Conservation (phyloP, 2,888 invertebrate species). For the Lymantria dispar region DNA sequence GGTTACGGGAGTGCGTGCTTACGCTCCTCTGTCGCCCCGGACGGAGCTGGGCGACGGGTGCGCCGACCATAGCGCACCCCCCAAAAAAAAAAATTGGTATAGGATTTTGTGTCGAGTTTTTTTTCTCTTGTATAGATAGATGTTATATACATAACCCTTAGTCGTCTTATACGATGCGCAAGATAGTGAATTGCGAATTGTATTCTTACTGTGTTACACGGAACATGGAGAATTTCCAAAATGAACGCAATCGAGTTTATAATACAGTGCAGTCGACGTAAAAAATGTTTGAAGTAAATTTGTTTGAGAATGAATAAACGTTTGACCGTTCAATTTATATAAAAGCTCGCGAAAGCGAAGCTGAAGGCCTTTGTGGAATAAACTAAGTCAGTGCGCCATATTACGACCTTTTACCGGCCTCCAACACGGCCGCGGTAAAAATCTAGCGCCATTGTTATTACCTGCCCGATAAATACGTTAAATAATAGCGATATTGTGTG, state of each 20-base stretch:
- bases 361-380: conserved; percentile 46
- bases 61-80: no score
- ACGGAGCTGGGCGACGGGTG: no score
- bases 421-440: conserved; percentile 38
- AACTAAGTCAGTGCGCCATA: conserved; percentile 53
- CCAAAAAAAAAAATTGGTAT: no score
- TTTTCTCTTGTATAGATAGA: no score
- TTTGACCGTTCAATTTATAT: conserved; percentile 35
- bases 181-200: no score
- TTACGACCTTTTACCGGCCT: conserved; percentile 51
- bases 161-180: no score
- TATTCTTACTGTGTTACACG: no score
- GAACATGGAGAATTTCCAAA: no score
- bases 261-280: not conserved
- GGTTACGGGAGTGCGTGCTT: no score
- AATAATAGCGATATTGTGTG: conserved; percentile 4
- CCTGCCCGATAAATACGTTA: conserved; percentile 19
- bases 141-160: no score
- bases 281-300: conserved; percentile 10
- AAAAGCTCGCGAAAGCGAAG: conserved; percentile 37
- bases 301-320: conserved; percentile 27
- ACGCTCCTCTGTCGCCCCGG: no score
- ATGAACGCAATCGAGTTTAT: not conserved
- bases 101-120: no score
- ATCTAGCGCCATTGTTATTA: conserved; percentile 36